Percentiles rank a stretch among this genome's conserved stretches.
These are phyloP conservation scores for Monochamus saltuarius DNA, from an alignment of 1,140 invertebrate genomes.

Conservation along the genomic window DNA sequence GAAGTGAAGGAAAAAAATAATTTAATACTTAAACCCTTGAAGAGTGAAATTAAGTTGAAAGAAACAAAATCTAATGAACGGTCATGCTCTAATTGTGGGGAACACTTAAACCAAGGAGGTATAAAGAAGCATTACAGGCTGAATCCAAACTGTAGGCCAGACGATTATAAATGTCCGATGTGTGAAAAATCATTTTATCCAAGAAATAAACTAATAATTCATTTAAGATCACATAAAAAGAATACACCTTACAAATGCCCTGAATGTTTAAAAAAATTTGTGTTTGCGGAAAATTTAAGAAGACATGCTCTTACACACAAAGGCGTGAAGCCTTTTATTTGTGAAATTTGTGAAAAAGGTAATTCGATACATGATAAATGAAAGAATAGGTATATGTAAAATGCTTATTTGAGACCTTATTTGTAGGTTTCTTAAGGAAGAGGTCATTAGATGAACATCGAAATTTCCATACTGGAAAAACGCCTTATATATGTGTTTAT, in stretches of 20 bases:
- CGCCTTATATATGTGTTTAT: conserved; percentile 40
- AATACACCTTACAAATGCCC: neutral
- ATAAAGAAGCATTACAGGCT: neutral
- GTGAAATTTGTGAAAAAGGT: neutral
- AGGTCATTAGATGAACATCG: neutral
- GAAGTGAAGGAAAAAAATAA: neutral
- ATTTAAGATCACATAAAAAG: conserved; percentile 2
- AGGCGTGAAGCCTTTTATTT: neutral
- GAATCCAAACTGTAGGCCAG: neutral
- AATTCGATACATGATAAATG: too few relatives aligned
- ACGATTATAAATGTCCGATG: neutral
- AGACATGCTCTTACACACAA: conserved; percentile 1
- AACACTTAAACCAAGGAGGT: neutral
- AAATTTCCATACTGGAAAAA: conserved; percentile 45
- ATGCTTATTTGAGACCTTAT: too few relatives aligned
- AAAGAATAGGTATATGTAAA: too few relatives aligned
- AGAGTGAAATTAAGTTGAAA: neutral
- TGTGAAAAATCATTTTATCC: conserved; percentile 1
- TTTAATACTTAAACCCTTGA: neutral
- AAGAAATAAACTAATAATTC: neutral
- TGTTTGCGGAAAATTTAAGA: conserved; percentile 6
- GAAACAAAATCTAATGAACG: neutral
- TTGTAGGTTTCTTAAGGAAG: neutral
- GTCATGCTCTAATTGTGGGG: neutral
- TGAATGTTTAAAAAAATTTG: conserved; percentile 3